These are phyloP conservation scores for Miichthys miiuy DNA, from an alignment of 2,797 vertebrate genomes.

Conservation along the genomic window DNA sequence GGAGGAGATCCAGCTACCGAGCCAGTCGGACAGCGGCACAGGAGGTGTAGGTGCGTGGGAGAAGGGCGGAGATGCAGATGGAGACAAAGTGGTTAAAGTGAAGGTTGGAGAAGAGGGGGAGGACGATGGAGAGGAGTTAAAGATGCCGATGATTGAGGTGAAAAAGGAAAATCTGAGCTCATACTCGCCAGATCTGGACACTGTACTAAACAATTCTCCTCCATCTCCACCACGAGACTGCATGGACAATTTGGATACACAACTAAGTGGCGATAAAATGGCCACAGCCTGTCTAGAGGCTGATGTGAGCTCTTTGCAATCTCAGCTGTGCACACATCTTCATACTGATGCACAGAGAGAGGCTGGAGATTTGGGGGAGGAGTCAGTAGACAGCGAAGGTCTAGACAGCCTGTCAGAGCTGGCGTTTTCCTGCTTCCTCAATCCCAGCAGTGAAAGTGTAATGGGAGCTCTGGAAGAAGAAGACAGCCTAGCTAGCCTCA, in stretches of 20 bases:
- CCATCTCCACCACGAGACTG: constrained; percentile 87
- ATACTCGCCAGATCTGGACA: constrained; percentile 84
- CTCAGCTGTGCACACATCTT: constrained; percentile 88
- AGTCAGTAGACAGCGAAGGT: constrained; percentile 61
- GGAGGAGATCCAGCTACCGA: constrained; percentile 94
- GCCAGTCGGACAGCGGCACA: constrained; percentile 90
- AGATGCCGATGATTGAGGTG: constrained; percentile 85
- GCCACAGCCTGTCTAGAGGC: constrained; percentile 83
- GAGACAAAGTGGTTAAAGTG: constrained; percentile 74
- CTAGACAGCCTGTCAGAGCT: constrained; percentile 78
- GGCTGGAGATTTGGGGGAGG: constrained; percentile 53
- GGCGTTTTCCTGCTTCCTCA: constrained; percentile 82
- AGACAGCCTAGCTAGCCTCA: constrained; percentile 71
- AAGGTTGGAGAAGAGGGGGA: constrained; percentile 78
- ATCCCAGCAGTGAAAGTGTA: constrained; percentile 65
- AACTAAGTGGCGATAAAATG: constrained; percentile 84
- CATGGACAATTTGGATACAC: constrained; percentile 81
- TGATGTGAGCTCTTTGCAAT: constrained; percentile 86
- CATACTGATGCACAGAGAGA: constrained; percentile 75
- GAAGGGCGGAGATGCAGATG: constrained; percentile 43
- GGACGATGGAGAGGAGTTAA: constrained; percentile 78
- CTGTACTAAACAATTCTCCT: constrained; percentile 87
- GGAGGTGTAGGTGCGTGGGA: constrained; percentile 56
- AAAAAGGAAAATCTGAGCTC: constrained; percentile 93
- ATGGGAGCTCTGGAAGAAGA: constrained; percentile 73